A percentile compares a stretch with the other conserved stretches of the same genome.
These are phyloP conservation scores for Melospiza melodia DNA, from an alignment of 2,113 vertebrate species.

Conservation along the genomic window DNA sequence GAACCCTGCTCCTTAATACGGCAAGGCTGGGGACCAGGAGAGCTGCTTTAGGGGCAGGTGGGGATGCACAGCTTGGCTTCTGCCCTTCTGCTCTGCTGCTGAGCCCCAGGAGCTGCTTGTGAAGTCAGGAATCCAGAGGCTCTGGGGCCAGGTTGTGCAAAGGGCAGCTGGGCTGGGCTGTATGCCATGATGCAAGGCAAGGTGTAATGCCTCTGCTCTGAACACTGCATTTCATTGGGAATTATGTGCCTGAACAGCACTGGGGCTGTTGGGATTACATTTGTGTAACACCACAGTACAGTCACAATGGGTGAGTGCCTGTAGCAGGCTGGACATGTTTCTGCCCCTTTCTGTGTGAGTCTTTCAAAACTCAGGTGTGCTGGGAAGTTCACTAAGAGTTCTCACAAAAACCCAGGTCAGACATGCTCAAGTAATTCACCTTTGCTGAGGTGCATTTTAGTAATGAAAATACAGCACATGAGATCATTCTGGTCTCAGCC, in stretches of 20 bases:
- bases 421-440: not conserved
- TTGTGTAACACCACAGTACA: not conserved
- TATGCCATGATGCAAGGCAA: not conserved
- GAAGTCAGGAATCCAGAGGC: not conserved
- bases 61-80: fast-evolving
- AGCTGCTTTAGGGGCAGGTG: not conserved
- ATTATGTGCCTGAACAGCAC: not conserved
- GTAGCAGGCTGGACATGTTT: not conserved
- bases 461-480: not conserved
- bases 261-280: not conserved
- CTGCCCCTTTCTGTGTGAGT: not conserved
- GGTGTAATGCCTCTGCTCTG: not conserved
- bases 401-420: not conserved
- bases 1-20: not conserved
- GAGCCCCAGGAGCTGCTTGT: not conserved
- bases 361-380: not conserved
- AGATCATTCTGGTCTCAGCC: not conserved
- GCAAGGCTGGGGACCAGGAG: not conserved
- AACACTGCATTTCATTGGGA: not conserved
- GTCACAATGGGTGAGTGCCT: not conserved
- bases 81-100: not conserved
- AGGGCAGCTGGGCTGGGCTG: not conserved
- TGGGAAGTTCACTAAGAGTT: not conserved
- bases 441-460: not conserved
- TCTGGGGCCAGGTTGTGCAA: not conserved